These are phyloP conservation scores for Caenorhabditis uteleia DNA, from an alignment of 2,888 invertebrate genomes.

Conservation along the genomic window DNA sequence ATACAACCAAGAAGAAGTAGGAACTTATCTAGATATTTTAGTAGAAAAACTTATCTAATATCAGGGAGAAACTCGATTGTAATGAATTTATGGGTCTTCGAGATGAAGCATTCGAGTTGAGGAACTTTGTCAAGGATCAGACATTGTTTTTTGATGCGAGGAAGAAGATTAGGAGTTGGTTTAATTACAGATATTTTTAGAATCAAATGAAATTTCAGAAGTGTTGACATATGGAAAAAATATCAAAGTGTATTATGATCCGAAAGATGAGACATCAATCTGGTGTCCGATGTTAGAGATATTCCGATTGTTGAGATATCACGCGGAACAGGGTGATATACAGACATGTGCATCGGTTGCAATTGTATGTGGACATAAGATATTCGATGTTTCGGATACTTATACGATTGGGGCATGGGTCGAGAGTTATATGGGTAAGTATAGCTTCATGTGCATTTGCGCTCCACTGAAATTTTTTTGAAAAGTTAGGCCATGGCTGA, in stretches of 20 bases:
- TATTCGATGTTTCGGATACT: constrained; percentile 38
- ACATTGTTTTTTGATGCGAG: background rate
- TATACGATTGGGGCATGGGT: constrained; percentile 44
- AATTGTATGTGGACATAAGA: constrained; percentile 38
- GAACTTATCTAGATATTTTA: background rate
- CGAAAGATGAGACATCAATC: constrained; percentile 11
- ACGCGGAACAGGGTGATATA: constrained; percentile 46
- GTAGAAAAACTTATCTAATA: background rate
- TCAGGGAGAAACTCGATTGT: constrained; percentile 30
- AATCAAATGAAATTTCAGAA: constrained; percentile 4
- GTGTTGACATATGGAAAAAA: constrained; percentile 16
- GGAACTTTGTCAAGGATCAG: constrained; percentile 7
- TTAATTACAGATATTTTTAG: too few relatives aligned
- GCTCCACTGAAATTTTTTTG: background rate
- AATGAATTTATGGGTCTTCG: constrained; percentile 44
- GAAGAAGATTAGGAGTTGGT: background rate
- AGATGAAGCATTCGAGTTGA: constrained; percentile 35
- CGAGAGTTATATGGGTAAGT: constrained; percentile 41
- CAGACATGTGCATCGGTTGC: constrained; percentile 49
- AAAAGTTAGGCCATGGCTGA: too few relatives aligned
- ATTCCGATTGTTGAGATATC: constrained; percentile 23
- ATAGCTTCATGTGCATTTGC: background rate
- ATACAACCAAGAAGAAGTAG: constrained; percentile 13
- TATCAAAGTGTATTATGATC: background rate
- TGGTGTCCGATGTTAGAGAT: constrained; percentile 39